A percentile compares a stretch with the other conserved stretches of the same genome.
Evolutionary conservation across 2,888 invertebrate genomes (phyloP).

Genomic region (Tethea ocularis): DNA sequence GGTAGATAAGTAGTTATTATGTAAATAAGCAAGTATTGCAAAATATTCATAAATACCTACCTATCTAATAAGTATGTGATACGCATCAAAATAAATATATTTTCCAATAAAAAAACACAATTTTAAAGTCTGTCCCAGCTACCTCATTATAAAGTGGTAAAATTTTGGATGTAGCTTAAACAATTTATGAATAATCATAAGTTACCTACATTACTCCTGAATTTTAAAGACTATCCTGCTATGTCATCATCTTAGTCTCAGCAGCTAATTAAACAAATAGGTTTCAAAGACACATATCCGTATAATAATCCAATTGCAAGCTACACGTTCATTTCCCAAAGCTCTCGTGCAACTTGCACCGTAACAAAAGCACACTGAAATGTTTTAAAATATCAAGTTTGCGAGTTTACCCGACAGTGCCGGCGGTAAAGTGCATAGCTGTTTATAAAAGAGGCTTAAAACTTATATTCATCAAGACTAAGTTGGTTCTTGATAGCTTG

Average conservation of each 20-base stretch:
- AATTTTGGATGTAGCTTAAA: too few species aligned
- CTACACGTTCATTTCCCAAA: neutral
- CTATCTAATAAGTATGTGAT: too few species aligned
- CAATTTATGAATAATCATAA: too few species aligned
- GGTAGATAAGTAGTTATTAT: too few species aligned
- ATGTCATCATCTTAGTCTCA: neutral
- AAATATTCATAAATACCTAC: too few species aligned
- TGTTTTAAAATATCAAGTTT: conserved; percentile 27
- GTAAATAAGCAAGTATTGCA: too few species aligned
- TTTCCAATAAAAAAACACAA: too few species aligned
- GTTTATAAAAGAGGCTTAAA: conserved; percentile 41
- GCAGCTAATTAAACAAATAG: neutral
- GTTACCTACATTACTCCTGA: too few species aligned
- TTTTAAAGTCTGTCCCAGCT: too few species aligned
- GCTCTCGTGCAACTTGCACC: neutral
- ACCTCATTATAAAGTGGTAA: too few species aligned
- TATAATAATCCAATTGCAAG: neutral
- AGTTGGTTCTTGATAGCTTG: conserved; percentile 14
- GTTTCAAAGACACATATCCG: neutral
- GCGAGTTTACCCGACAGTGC: conserved; percentile 26
- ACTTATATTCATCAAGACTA: conserved; percentile 41
- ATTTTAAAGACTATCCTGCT: too few species aligned
- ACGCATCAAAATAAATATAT: too few species aligned
- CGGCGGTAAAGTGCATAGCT: conserved; percentile 34
- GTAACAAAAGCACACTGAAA: conserved; percentile 10